These are phyloP conservation scores for Heliconius aoede DNA, from an alignment of 2,888 invertebrate genomes.

Conservation along the genomic window DNA sequence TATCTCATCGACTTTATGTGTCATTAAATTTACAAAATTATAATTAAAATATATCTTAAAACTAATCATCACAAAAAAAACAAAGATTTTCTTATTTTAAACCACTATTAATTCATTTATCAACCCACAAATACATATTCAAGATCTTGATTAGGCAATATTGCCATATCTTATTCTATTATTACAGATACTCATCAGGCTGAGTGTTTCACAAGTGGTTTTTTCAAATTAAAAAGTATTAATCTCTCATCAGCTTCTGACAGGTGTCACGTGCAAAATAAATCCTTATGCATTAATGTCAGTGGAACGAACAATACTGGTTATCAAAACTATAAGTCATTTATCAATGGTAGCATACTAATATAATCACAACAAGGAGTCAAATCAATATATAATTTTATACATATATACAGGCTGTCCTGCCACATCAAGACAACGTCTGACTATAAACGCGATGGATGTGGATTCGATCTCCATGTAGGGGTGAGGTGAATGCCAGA, in stretches of 20 bases:
- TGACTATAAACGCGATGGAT: neutral
- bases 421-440: neutral
- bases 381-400: neutral
- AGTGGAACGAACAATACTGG: constrained; percentile 4
- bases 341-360: constrained; percentile 8
- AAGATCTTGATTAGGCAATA: constrained; percentile 12
- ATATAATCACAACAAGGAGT: neutral
- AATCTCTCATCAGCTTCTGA: constrained; percentile 41
- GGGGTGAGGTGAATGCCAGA: too few species aligned
- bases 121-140: too few species aligned
- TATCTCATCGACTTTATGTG: neutral
- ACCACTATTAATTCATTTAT: neutral
- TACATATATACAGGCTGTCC: neutral
- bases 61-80: neutral
- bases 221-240: constrained; percentile 35
- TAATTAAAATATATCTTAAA: too few species aligned
- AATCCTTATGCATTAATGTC: constrained; percentile 33
- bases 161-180: constrained; percentile 11
- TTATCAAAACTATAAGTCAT: constrained; percentile 12
- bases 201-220: constrained; percentile 35
- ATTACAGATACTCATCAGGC: constrained; percentile 24
- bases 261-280: constrained; percentile 42
- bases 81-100: neutral
- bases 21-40: neutral
- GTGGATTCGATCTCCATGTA: neutral